Base-by-base conservation (phyloP, 2,888 invertebrate genomes). In the Empis stercorea region DNA sequence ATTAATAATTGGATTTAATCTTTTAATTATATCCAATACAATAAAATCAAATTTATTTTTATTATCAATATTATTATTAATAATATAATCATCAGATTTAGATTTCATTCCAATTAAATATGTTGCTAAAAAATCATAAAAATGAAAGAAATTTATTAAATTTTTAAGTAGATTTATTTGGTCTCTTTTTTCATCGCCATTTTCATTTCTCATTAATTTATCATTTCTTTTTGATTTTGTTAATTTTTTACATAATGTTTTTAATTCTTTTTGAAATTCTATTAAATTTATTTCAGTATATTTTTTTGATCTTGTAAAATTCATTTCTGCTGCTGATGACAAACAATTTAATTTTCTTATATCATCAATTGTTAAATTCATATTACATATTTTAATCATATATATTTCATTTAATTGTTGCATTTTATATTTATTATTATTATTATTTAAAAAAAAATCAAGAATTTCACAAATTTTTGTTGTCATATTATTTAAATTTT, bases 31-130 rank as follows among this genome's bases (percentile, higher is more conserved):
- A 54, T 70, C 68, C 42, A 70, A 56, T 7, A 70, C 66, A 42
- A 70, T 58, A 49, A 70, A 70, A 60, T 70, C 69, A 52, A 62
- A 70, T 57, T 64, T 64, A 37, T 36, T 23, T 23, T 15, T n/a
- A 11, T 45, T n/a, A 34, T 36, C 11, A 11, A 15, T 3, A 32
- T 34, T 7, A 44, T 45, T 27, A 38, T 45, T 27, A 45, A 14
- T 20, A 27, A 23, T 38, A 13, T 44, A 9, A 44, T 34, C 20
- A 16, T 36, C 34, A 44, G 4, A 10, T 20, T 43, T 14, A 43
- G 27, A 6, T 17, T 44, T 34, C 11, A 14, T 43, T 10, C 15
- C 15, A 27, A 36, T 34, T 30, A 48, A 32, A 42, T 45, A 48
- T 27, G 54, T 49, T 45, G 49, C 41, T 43, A 70, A 52, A 54